Percentiles rank a stretch among this genome's conserved stretches.
phyloP scores from a whole-genome alignment of 2,113 vertebrate species.

The Hirundichthys speculiger region DNA sequence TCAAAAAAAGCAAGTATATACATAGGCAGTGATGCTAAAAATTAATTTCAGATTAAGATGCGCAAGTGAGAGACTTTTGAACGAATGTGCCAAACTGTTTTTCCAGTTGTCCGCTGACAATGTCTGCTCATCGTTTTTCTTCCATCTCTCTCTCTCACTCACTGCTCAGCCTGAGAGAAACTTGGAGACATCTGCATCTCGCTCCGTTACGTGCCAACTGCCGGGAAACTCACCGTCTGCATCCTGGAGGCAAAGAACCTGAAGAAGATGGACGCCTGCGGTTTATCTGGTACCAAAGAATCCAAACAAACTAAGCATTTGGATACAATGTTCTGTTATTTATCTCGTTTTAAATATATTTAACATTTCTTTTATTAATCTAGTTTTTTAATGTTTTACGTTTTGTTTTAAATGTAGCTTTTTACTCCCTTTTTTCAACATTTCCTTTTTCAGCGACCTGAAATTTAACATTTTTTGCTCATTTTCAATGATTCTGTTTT shows the following conservation, averaged over 20 bases:
- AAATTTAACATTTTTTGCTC: too few relatives aligned
- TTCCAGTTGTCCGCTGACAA: slow-evolving; percentile 1
- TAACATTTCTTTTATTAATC: too few relatives aligned
- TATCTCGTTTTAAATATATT: too few relatives aligned
- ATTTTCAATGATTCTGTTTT: too few relatives aligned
- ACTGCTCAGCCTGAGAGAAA: slow-evolving; percentile 90
- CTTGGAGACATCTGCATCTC: slow-evolving; percentile 98
- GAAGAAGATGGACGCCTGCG: slow-evolving; percentile 99
- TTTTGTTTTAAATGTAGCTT: too few relatives aligned
- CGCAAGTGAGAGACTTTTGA: not conserved
- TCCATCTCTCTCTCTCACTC: slow-evolving; percentile 2
- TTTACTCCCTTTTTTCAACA: too few relatives aligned
- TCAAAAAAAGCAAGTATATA: too few relatives aligned
- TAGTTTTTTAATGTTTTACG: too few relatives aligned
- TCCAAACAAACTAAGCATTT: not conserved
- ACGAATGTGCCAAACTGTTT: not conserved
- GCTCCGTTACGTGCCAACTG: slow-evolving; percentile 95
- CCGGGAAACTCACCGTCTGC: slow-evolving; percentile 96
- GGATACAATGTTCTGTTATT: not conserved
- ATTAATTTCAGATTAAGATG: not conserved
- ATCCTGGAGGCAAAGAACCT: slow-evolving; percentile 99
- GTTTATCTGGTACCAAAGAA: slow-evolving; percentile 88
- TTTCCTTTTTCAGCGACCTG: too few relatives aligned
- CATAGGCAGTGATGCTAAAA: too few relatives aligned
- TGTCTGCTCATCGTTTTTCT: slow-evolving; percentile 36